These are phyloP conservation scores for Catharus minimus DNA, from an alignment of 2,113 vertebrate species.

Conservation along the genomic window DNA sequence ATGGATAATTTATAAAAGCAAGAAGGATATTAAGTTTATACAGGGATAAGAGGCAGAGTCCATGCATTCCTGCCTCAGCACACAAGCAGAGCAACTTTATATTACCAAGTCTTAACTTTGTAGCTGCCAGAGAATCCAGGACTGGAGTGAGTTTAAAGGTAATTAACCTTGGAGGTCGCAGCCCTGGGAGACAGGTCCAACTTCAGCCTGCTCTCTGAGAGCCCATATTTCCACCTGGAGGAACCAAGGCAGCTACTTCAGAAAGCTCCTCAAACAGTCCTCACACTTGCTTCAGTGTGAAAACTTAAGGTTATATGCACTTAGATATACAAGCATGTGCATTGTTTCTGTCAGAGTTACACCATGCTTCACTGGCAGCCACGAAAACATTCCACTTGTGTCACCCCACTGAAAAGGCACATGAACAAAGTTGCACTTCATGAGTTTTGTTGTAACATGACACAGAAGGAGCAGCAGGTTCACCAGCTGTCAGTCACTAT, in stretches of 20 bases:
- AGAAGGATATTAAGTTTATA: neutral
- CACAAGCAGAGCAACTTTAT: neutral
- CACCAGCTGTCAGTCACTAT: neutral
- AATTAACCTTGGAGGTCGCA: slow-evolving; percentile 27
- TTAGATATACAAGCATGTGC: neutral
- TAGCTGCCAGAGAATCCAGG: neutral
- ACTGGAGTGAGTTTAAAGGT: slow-evolving; percentile 1
- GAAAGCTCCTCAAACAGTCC: neutral
- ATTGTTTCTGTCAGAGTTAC: neutral
- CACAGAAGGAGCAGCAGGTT: neutral
- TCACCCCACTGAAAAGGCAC: neutral
- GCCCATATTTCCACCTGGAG: neutral
- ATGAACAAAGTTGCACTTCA: neutral
- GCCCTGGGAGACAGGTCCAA: neutral
- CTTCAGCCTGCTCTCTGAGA: neutral
- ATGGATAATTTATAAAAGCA: no score
- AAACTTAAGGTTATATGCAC: neutral
- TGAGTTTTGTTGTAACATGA: neutral
- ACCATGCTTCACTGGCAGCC: neutral
- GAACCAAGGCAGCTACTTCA: neutral
- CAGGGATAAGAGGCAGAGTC: neutral
- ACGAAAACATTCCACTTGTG: neutral
- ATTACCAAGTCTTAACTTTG: neutral
- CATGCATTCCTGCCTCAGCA: neutral
- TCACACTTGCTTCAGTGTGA: neutral